phyloP scores from a whole-genome alignment of 1,140 invertebrate genomes.

The Drosophila bocki region DNA sequence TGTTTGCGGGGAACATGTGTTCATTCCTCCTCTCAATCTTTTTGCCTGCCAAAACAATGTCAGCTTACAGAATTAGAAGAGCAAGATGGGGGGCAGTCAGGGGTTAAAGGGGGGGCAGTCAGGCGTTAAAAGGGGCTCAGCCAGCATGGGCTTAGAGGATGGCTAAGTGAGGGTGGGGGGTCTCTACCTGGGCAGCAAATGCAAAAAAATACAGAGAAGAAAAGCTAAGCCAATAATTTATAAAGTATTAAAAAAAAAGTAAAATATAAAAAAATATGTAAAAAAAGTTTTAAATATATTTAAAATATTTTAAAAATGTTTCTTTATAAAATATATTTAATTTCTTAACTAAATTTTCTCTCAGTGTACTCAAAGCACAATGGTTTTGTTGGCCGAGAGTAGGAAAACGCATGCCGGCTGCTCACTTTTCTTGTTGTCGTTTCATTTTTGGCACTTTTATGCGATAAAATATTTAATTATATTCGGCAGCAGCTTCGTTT shows the following conservation, averaged over 20 bases:
- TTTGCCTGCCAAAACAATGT: slow-evolving; percentile 66
- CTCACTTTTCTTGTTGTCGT: slow-evolving; percentile 79
- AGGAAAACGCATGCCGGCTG: slow-evolving; percentile 73
- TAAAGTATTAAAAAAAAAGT: too few species aligned
- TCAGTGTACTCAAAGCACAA: slow-evolving; percentile 24
- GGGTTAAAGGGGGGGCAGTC: slow-evolving; percentile 13
- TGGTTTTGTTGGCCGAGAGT: slow-evolving; percentile 30
- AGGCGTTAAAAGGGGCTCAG: slow-evolving; percentile 15
- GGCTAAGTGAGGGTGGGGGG: neutral
- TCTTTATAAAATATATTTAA: neutral
- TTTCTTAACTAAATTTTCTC: neutral
- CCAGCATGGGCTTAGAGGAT: neutral
- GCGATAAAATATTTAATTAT: slow-evolving; percentile 84
- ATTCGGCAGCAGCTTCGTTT: slow-evolving; percentile 80
- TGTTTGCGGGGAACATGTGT: slow-evolving; percentile 79
- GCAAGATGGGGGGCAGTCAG: slow-evolving; percentile 6
- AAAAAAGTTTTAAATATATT: neutral
- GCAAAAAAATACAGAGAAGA: neutral
- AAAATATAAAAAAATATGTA: too few species aligned
- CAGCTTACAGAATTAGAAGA: slow-evolving; percentile 76
- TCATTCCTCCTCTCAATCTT: slow-evolving; percentile 31
- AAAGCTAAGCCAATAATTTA: neutral
- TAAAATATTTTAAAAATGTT: neutral
- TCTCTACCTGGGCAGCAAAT: slow-evolving; percentile 48
- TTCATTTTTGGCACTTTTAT: slow-evolving; percentile 82